Evolutionary conservation across 2,888 invertebrate species (phyloP), one percentile per base, ranked within the genome.

Genomic region (Rhagonycha fulva): DNA sequence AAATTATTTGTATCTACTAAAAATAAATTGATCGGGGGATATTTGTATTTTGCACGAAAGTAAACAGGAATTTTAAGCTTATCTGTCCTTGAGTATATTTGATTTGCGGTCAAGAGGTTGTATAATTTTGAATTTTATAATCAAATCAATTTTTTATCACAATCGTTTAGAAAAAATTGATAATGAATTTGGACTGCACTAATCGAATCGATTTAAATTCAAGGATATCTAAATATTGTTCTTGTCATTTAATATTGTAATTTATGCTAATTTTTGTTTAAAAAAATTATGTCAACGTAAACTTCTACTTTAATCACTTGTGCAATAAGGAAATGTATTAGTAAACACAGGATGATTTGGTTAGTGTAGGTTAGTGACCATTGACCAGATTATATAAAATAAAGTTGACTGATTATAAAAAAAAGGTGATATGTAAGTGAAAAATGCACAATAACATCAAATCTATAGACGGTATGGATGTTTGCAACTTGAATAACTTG

Each of bases 51-150:
- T 63, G 19, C 19, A 19, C 23, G 9, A 24, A 62, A 63, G 23
- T 63, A 63, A 63, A 63, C 63, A 63, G 63, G 63, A 63, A 63
- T 63, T 63, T 12, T 12, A 63, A 63, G 23, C 24, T 63, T 63
- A 63, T 63, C 63, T 63, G 63, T 23, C 63, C 63, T 63, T 63
- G 63, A 11, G 63, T 63, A 11, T 24, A 24, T 63, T 63, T 63
- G 63, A 24, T 63, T 63, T 24, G 63, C 63, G 63, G 63, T 63
- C 63, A 63, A 63, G 63, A 63, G 63, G 63, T 63, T 63, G 63
- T 63, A 63, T 63, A 63, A 63, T 63, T 63, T 12, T 12, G 24
- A 63, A 63, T 63, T 10, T 63, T 63, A 63, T 24, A 23, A 63
- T 24, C n/a, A 63, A 19, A 63, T 12, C 63, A 23, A 4, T 63